Conservation (phyloP, 92 coral and sea anemone species). For the Paragorgia papillata region DNA sequence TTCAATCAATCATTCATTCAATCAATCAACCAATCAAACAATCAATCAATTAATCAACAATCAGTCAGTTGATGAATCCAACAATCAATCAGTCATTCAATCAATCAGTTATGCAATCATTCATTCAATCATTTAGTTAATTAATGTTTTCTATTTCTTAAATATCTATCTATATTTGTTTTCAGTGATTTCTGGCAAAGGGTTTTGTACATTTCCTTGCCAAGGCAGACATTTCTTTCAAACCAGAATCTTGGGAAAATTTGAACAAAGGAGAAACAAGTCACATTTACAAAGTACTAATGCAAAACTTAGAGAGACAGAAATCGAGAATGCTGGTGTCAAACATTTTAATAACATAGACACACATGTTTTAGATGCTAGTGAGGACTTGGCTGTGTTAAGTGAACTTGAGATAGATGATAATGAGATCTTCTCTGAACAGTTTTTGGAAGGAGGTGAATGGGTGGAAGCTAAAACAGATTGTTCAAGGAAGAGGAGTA, state of each 20-base stretch:
- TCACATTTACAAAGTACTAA: neutral
- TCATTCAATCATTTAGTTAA: too few species aligned
- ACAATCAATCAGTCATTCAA: too few species aligned
- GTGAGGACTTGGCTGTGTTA: slow-evolving; percentile 1
- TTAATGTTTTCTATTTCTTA: too few species aligned
- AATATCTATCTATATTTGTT: too few species aligned
- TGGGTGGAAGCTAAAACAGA: neutral
- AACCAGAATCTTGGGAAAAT: neutral
- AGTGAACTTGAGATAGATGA: slow-evolving; percentile 8
- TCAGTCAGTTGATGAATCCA: too few species aligned
- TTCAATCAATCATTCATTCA: too few species aligned
- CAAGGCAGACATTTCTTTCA: neutral
- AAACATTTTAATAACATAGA: neutral
- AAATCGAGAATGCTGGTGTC: neutral
- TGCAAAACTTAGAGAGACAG: neutral
- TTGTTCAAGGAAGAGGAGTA: neutral
- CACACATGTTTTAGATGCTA: neutral
- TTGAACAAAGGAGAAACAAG: neutral
- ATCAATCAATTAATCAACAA: too few species aligned
- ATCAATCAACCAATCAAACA: too few species aligned
- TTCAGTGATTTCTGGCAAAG: neutral
- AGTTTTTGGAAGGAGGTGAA: neutral
- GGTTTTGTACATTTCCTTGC: neutral
- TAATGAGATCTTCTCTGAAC: slow-evolving; percentile 5
- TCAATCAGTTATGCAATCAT: too few species aligned